phyloP scores from a whole-genome alignment of 2,797 vertebrate genomes.

The Ambastaia sidthimunki region DNA sequence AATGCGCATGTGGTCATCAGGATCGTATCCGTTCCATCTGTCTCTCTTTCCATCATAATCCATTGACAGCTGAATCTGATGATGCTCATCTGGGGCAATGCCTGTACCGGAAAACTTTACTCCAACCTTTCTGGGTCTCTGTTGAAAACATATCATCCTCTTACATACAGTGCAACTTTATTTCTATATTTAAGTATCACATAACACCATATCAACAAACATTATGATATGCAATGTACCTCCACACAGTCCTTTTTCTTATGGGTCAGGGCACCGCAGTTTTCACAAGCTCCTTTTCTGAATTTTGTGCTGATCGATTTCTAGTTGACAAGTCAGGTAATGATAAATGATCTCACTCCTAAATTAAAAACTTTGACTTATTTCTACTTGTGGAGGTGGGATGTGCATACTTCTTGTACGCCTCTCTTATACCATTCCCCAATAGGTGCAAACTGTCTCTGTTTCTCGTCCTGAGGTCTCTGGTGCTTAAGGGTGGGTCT shows the following conservation, averaged over 20 bases:
- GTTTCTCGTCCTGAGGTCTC: constrained; percentile 87
- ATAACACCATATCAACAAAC: not conserved
- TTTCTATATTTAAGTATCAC: not conserved
- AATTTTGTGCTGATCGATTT: constrained; percentile 82
- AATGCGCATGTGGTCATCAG: constrained; percentile 95
- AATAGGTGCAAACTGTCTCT: constrained; percentile 80
- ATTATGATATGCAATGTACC: constrained; percentile 72
- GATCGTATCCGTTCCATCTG: constrained; percentile 96
- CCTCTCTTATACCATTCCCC: constrained; percentile 96
- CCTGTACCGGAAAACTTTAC: constrained; percentile 89
- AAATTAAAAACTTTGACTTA: not conserved
- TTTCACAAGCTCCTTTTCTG: constrained; percentile 94
- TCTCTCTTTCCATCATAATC: constrained; percentile 97
- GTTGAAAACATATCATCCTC: constrained; percentile 14
- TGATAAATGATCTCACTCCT: not conserved
- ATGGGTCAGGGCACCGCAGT: constrained; percentile 93
- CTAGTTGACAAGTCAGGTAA: constrained; percentile 70
- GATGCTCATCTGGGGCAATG: constrained; percentile 91
- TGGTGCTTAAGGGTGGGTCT: constrained; percentile 97
- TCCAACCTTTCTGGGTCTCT: constrained; percentile 94
- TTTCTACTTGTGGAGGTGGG: no score
- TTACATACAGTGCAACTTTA: not conserved
- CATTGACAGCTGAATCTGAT: constrained; percentile 84
- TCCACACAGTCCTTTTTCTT: constrained; percentile 97
- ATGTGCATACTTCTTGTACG: constrained; percentile 85